phyloP scores from a whole-genome alignment of 2,113 vertebrate genomes.

The Neotragus pygmaeus region DNA sequence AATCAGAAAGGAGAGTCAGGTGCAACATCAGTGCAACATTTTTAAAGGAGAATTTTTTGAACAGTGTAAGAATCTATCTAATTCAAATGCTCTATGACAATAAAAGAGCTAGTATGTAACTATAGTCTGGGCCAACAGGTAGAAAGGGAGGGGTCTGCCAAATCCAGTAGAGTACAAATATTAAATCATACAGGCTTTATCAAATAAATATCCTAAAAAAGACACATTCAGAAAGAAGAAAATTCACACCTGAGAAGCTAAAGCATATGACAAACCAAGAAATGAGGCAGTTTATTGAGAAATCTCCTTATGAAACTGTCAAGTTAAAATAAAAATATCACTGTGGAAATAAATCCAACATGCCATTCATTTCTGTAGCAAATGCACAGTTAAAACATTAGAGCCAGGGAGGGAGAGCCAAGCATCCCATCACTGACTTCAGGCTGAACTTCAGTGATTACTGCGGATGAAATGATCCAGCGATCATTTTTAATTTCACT shows the following conservation, averaged over 20 bases:
- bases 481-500: background rate
- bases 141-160: background rate
- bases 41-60: background rate
- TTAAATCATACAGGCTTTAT: background rate
- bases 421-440: background rate
- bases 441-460: background rate
- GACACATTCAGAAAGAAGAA: background rate
- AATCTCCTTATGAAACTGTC: background rate
- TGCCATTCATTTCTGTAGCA: background rate
- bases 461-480: background rate
- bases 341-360: constrained; percentile 18
- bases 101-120: background rate
- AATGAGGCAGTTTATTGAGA: background rate
- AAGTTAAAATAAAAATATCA: background rate
- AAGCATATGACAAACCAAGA: background rate
- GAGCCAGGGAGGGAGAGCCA: background rate
- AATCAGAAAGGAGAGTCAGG: background rate
- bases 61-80: background rate
- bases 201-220: background rate
- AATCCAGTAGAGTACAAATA: background rate
- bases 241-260: background rate
- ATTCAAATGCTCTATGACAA: background rate
- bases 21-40: background rate
- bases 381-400: background rate
- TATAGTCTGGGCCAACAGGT: background rate